Evolutionary conservation across 2,888 invertebrate genomes (phyloP).

Genomic region (Phaedon cochleariae): DNA sequence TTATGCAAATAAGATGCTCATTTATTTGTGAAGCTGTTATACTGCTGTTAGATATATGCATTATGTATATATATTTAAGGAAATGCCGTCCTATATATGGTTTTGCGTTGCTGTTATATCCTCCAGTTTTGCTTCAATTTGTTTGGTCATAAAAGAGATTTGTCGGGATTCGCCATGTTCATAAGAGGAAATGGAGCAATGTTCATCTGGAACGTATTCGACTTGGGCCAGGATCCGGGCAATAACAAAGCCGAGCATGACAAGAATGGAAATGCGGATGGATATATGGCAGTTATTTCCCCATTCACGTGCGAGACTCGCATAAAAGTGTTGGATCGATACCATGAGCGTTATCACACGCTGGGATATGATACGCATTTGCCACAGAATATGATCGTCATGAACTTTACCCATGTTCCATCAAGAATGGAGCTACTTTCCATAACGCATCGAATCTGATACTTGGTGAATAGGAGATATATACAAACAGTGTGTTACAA

Average conservation of each 20-base stretch:
- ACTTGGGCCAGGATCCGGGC: neutral
- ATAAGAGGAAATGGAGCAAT: neutral
- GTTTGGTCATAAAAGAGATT: slow-evolving; percentile 1
- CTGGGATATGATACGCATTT: neutral
- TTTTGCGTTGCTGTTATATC: neutral
- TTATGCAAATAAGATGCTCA: neutral
- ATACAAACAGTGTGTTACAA: no score
- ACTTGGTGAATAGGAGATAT: no score
- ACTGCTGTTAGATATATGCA: neutral
- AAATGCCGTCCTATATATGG: neutral
- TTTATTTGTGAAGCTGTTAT: neutral
- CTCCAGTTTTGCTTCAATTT: slow-evolving; percentile 1
- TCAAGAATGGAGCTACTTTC: no score
- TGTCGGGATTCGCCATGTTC: neutral
- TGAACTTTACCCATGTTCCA: no score
- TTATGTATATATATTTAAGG: neutral
- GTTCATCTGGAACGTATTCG: slow-evolving; percentile 1
- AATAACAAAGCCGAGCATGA: slow-evolving; percentile 1
- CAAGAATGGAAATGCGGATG: neutral
- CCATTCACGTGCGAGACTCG: neutral
- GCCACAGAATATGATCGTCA: no score
- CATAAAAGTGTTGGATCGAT: neutral
- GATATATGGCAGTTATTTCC: slow-evolving; percentile 1
- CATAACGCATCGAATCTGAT: no score
- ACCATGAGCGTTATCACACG: neutral